Evolutionary conservation across 1,140 invertebrate genomes (phyloP), one percentile per base, ranked within the genome.

Genomic region (Drosophila saltans): DNA sequence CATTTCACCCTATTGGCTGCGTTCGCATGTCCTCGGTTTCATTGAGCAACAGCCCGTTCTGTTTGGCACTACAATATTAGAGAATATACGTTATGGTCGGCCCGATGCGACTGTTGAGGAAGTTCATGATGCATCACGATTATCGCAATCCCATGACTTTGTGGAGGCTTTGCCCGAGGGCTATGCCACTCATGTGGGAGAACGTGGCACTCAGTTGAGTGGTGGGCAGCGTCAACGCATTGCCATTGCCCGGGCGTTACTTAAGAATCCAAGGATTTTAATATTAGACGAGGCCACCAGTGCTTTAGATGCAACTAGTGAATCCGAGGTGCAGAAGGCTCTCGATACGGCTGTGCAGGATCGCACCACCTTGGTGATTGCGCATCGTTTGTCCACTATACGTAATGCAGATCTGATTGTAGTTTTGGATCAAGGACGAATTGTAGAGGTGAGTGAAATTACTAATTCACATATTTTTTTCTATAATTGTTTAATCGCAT

Each of bases 21-120:
- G 98, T 43, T 95, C 96, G 58, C 93, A 94, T 43, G 95, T 95
- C 8, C 94, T 99, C 56, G 98, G 97, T 2, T 96, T 97, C 66
- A 98, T 99, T 63, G 97, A 97, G 92, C 98, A 99, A 93, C 98
- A 99, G 92, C 98, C 98, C 1, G 95, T 98, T 63, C 91, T 99
- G 48, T 99, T 99, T 93, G 97, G 97, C 21, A 97, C 97, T 6
- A 95, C 95, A n/a, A 95, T 99, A 8, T 94, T 95, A 92, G 98
- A 99, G 93, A 99, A 99, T 93, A 99, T 99, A 67, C 94, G 97
- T 66, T 99, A 98, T 91, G 98, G 98, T 0, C 96, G 94, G 92
- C 97, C 95, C 2, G 93, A 94, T 65, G 95, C 96, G 8, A 94
- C 93, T 9, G 94, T 96, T 91, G 93, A 93, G 33, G 95, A 97